Conservation (phyloP, 1,140 invertebrate species). For the Bombus fervidus region DNA sequence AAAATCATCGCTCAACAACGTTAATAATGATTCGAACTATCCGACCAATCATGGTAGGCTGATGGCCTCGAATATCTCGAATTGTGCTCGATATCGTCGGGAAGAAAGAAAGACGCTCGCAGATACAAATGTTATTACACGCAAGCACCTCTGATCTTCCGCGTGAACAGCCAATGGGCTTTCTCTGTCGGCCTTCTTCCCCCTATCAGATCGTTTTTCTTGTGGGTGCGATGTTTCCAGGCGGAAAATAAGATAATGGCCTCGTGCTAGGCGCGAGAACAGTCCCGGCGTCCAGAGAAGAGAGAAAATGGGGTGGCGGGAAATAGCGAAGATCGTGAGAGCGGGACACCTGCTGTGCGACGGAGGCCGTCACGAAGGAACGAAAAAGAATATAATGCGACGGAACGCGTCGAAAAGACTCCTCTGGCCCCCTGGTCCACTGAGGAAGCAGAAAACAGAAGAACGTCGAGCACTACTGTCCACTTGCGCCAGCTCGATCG, state of each 20-base stretch:
- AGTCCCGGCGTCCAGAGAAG: conserved; percentile 56
- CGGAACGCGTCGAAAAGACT: conserved; percentile 23
- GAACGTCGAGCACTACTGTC: background rate
- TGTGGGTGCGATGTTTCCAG: conserved; percentile 79
- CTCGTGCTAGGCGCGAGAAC: conserved; percentile 72
- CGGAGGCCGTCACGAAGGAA: conserved; percentile 49
- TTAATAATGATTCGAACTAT: background rate
- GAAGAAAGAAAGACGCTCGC: conserved; percentile 44
- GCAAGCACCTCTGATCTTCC: conserved; percentile 63
- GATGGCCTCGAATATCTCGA: background rate
- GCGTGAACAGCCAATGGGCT: conserved; percentile 55
- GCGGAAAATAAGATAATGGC: conserved; percentile 83
- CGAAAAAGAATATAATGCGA: conserved; percentile 60
- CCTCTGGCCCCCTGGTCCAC: background rate
- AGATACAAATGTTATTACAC: conserved; percentile 71
- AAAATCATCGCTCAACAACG: background rate
- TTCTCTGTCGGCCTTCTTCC: conserved; percentile 31
- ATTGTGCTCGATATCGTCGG: too few species aligned
- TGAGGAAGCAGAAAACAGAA: background rate
- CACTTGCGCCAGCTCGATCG: background rate
- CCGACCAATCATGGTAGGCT: background rate
- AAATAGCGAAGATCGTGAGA: conserved; percentile 78
- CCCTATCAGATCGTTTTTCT: conserved; percentile 76
- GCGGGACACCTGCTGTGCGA: conserved; percentile 68
- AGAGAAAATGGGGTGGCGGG: conserved; percentile 67